Evolutionary conservation across 2,888 invertebrate genomes (phyloP), one percentile per base, ranked within the genome.

Genomic region (Nemoura dubitans): DNA sequence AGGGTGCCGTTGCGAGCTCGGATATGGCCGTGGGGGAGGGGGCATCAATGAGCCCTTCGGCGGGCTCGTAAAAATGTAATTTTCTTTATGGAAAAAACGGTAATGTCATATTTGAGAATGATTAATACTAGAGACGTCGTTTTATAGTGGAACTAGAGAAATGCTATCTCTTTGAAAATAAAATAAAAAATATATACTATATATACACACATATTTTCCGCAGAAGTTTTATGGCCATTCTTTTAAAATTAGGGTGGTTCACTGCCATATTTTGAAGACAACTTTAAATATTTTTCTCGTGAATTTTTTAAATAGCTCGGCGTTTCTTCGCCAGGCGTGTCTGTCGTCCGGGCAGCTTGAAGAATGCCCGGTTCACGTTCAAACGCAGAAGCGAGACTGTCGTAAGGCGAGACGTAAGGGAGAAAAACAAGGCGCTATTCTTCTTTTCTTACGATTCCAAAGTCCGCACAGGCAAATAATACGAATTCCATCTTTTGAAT

Each of bases 81-180:
- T 78, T 78, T 78, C 78, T 28, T 78, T 78, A 28, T 28, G 28
- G 78, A 78, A 28, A 28, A 78, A 59, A 59, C 59, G 59, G 59
- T 7, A 59, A 59, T 59, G 59, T 59, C 59, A 59, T 59, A 59
- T 59, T 59, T 59, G 59, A 59, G 59, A 59, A 59, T 59, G 59
- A 59, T 59, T 59, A 59, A 59, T 59, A 16, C 14, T 59, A 59
- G 2, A 21, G 59, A 21, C 59, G 59, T 21, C 59, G 59, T 21
- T 59, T 59, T 21, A 59, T 59, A 21, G 59, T 21, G 59, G 59
- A 21, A 59, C 59, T 14, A 21, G 59, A 59, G 59, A 2, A 16
- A 59, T 59, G 59, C 59, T 59, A 59, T 59, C 59, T 59, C 59
- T 59, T 36, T 21, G 59, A 21, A 59, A 59, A 59, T 10, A 59